These are phyloP conservation scores for Hyperopisus bebe DNA, from an alignment of 2,113 vertebrate species.

Conservation along the genomic window DNA sequence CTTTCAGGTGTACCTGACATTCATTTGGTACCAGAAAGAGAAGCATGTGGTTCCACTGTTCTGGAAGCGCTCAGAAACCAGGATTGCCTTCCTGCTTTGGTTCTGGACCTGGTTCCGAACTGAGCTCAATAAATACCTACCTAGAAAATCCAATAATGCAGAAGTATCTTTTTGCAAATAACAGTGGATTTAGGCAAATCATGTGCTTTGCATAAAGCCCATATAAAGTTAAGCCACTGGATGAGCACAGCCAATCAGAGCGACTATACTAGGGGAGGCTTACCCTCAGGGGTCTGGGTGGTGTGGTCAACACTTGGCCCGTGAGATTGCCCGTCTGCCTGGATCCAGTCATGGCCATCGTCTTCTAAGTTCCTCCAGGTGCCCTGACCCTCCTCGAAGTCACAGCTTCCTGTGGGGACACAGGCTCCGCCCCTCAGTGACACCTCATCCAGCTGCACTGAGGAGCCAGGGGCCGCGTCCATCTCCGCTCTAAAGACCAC, in stretches of 20 bases:
- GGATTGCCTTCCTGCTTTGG: slow-evolving; percentile 34
- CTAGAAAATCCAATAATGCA: slow-evolving; percentile 28
- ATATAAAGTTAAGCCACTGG: neutral
- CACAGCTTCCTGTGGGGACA: slow-evolving; percentile 50
- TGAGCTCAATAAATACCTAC: slow-evolving; percentile 55
- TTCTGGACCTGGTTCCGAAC: slow-evolving; percentile 29
- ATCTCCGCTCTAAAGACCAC: slow-evolving; percentile 48
- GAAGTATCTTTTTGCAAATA: neutral
- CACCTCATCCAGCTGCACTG: slow-evolving; percentile 55
- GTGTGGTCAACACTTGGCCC: slow-evolving; percentile 52
- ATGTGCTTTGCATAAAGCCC: neutral
- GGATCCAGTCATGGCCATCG: slow-evolving; percentile 49
- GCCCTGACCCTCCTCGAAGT: slow-evolving; percentile 60
- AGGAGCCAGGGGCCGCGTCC: slow-evolving; percentile 21
- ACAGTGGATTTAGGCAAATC: neutral
- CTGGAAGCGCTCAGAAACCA: slow-evolving; percentile 56
- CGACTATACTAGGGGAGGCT: neutral
- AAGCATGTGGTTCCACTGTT: slow-evolving; percentile 42
- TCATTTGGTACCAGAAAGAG: slow-evolving; percentile 55
- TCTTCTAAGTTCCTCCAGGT: slow-evolving; percentile 47
- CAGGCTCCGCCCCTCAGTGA: slow-evolving; percentile 49
- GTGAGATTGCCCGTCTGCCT: slow-evolving; percentile 42
- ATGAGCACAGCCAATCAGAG: neutral
- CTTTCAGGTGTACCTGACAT: slow-evolving; percentile 56
- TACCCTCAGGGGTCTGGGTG: slow-evolving; percentile 51